These are phyloP conservation scores for Carcharodon carcharias DNA, from an alignment of 2,797 vertebrate genomes.

Conservation along the genomic window DNA sequence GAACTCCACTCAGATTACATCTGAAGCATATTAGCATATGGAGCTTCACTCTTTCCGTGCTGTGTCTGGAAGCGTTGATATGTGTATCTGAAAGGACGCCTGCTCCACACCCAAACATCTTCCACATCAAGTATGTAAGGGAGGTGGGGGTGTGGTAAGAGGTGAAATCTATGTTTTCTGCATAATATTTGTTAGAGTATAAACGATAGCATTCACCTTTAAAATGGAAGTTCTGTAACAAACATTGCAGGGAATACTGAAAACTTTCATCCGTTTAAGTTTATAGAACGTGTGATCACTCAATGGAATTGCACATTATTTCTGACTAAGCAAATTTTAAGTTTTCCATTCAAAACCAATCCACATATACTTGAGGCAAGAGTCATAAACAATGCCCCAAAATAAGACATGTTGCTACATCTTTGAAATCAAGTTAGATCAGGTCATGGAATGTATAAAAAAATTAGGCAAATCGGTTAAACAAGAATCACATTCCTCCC, in stretches of 20 bases:
- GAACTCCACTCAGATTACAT: background rate
- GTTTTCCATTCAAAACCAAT: background rate
- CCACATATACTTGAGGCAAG: background rate
- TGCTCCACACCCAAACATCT: background rate
- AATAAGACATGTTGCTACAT: background rate
- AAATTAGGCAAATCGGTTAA: background rate
- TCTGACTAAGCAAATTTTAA: background rate
- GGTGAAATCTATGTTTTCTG: background rate
- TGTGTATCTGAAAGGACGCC: background rate
- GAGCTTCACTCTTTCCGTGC: background rate
- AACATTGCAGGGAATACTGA: background rate
- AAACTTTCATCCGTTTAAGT: background rate
- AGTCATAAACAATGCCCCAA: background rate
- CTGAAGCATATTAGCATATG: background rate
- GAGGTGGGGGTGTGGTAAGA: background rate
- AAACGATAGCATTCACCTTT: background rate
- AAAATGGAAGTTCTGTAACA: background rate
- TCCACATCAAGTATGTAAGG: background rate
- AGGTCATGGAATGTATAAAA: background rate
- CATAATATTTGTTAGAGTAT: background rate
- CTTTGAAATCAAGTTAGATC: conserved; percentile 10
- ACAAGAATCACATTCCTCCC: background rate
- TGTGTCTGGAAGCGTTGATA: background rate
- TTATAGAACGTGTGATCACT: background rate
- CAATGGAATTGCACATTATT: background rate